Percentiles rank a stretch among this genome's conserved stretches.
These are phyloP conservation scores for Paramormyrops hopkinsi DNA, from an alignment of 2,797 vertebrate genomes.

Conservation along the genomic window DNA sequence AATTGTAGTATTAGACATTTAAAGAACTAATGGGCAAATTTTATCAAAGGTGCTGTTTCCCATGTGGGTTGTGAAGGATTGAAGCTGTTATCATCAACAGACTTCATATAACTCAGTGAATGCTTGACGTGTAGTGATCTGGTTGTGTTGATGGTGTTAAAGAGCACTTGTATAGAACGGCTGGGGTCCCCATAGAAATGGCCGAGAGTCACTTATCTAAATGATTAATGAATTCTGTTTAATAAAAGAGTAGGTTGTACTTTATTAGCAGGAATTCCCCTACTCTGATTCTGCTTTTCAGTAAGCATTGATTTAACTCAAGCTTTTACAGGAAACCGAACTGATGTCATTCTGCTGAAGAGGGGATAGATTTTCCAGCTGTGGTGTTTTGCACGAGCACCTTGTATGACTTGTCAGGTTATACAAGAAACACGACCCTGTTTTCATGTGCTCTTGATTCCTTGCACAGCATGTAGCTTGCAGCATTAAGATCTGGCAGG, in stretches of 20 bases:
- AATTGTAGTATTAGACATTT: neutral
- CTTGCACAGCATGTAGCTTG: neutral
- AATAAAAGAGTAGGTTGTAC: neutral
- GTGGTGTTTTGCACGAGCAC: neutral
- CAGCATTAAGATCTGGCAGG: neutral
- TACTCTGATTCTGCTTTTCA: neutral
- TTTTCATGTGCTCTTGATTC: neutral
- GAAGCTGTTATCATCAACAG: neutral
- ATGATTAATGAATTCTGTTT: neutral
- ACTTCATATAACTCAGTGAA: neutral
- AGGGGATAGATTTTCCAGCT: neutral
- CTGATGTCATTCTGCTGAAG: neutral
- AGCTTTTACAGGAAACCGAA: neutral
- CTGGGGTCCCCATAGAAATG: neutral
- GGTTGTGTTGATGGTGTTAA: neutral
- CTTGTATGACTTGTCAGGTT: neutral
- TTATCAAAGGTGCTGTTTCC: neutral
- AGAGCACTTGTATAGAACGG: neutral
- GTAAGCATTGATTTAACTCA: neutral
- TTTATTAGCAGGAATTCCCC: neutral
- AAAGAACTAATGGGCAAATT: neutral
- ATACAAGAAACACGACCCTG: neutral
- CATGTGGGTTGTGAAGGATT: neutral
- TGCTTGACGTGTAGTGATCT: neutral
- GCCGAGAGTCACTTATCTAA: neutral